These are phyloP conservation scores for Pangasius krempfi DNA, from an alignment of 2,797 vertebrate genomes.

Conservation along the genomic window DNA sequence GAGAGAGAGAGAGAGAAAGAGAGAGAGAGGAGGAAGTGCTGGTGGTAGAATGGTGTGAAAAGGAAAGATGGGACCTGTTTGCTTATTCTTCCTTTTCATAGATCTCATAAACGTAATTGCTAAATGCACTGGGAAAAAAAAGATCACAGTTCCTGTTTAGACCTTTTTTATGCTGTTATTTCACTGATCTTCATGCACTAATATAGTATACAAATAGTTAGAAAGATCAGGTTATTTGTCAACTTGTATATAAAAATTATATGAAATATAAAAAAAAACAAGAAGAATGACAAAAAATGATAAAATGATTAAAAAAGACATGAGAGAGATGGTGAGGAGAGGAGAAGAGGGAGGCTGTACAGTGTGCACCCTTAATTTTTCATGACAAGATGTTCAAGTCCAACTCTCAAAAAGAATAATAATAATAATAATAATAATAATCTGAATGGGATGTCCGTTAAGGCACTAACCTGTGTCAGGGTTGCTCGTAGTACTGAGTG, in stretches of 20 bases:
- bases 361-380: not conserved
- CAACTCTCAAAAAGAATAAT: not conserved
- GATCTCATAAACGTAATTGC: not conserved
- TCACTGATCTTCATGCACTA: not conserved
- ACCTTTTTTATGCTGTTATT: not conserved
- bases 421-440: not conserved
- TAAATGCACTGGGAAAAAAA: not conserved
- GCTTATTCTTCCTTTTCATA: not conserved
- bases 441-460: not conserved
- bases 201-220: not conserved
- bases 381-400: not conserved
- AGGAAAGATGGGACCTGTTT: conserved; percentile 21
- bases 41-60: not conserved
- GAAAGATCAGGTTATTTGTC: not conserved
- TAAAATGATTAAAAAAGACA: not conserved
- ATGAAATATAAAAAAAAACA: not conserved
- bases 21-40: not conserved
- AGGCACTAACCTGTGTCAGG: conserved; percentile 84
- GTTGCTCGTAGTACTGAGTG: conserved; percentile 87
- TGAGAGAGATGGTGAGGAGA: not conserved
- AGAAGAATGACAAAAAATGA: not conserved
- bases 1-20: not conserved
- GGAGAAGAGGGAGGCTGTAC: not conserved
- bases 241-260: not conserved
- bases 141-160: not conserved